Evolutionary conservation across 2,888 invertebrate species (phyloP), one percentile per base, ranked within the genome.

Genomic region (Buathra laborator): DNA sequence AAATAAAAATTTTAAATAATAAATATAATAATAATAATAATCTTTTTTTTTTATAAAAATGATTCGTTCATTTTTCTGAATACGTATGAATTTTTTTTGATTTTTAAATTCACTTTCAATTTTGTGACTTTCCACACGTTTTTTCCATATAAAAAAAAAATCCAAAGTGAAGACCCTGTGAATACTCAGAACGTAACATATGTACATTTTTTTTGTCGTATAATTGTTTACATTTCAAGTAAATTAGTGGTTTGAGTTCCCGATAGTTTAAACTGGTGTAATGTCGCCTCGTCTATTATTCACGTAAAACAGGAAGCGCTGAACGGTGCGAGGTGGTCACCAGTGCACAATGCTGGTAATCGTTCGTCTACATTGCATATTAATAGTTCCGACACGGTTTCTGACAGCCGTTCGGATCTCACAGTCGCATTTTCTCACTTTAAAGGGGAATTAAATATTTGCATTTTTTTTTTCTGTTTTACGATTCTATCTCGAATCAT

Each of bases 261-360:
- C 43, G 32, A 43, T n/a, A 64, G 37, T 64, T 64, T 7, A 37
- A 16, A n/a, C 16, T 64, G 9, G 3, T 43, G n/a, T 37, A 81
- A 89, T 89, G 89, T 86, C 84, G 87, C 88, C 89, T 89, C 90
- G 89, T 88, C 88, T 91, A 91, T 92, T 90, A 90, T 87, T 89
- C 87, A 85, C 90, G 89, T 89, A 53, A 90, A 92, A 91, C 89
- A 88, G 70, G 89, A 92, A 90, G 92, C 89, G 91, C 90, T 91
- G 91, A 92, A 92, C 90, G 91, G 91, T 32, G 19, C 19, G 14
- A 19, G 16, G 7, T n/a, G 29, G 32, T 51, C 32, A 37, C 12
- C 12, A 91, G 90, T 91, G 90, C 81, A 92, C 92, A 92, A 91
- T 90, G 92, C 90, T 88, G 93, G 91, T 93, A 93, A 93, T 93